Percentiles rank a stretch among this genome's conserved stretches.
These are phyloP conservation scores for Enteromius viviparus DNA, from an alignment of 2,797 vertebrate species.

Conservation along the genomic window DNA sequence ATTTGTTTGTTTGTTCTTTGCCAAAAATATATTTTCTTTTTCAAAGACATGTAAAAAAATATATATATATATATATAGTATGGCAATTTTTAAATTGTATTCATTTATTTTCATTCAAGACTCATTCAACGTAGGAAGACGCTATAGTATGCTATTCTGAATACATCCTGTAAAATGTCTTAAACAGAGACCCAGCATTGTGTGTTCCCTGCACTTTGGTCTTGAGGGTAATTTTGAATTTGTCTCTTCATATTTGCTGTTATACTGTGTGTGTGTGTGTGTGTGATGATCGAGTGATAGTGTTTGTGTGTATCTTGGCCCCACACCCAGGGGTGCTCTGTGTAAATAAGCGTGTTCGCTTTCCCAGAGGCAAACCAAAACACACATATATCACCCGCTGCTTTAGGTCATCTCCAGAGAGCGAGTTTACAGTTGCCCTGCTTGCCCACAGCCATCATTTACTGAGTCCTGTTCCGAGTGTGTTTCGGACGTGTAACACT, in stretches of 20 bases:
- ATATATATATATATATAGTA: no score
- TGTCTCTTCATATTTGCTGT: background rate
- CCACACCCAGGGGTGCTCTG: constrained; percentile 80
- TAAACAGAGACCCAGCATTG: background rate
- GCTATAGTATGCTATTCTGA: background rate
- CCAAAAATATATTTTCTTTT: no score
- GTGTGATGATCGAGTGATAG: constrained; percentile 29
- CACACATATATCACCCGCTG: constrained; percentile 78
- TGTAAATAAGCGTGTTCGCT: constrained; percentile 81
- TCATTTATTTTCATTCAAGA: no score
- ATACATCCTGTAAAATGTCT: background rate
- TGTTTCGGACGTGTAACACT: constrained; percentile 80
- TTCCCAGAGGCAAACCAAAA: constrained; percentile 73
- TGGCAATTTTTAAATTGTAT: background rate
- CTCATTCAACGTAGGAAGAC: background rate
- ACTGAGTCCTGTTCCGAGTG: constrained; percentile 78
- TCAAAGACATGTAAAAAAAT: no score
- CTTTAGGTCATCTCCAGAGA: constrained; percentile 73
- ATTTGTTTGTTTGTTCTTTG: no score
- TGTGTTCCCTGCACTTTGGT: background rate
- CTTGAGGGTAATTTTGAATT: background rate
- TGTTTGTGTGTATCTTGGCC: constrained; percentile 44
- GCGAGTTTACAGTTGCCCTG: constrained; percentile 65
- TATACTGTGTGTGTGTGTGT: background rate
- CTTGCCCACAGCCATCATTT: constrained; percentile 77